phyloP scores from a whole-genome alignment of 2,113 vertebrate species.

The Hippocampus zosterae region DNA sequence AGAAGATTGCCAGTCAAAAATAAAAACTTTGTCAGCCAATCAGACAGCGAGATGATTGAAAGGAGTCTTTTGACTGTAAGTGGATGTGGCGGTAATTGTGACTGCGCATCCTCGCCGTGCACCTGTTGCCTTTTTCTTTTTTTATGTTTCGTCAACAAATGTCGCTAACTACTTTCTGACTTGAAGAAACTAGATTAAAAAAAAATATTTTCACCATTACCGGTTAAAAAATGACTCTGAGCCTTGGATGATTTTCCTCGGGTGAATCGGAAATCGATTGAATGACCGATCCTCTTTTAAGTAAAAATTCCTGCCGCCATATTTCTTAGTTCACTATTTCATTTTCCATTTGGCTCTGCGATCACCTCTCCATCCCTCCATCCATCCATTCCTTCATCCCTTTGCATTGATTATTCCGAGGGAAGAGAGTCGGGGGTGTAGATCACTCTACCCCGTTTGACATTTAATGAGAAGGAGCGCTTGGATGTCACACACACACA shows the following conservation, averaged over 20 bases:
- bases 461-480: slow-evolving; percentile 60
- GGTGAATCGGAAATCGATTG: slow-evolving; percentile 5
- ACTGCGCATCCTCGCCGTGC: slow-evolving; percentile 59
- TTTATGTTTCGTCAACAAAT: slow-evolving; percentile 25
- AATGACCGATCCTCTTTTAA: slow-evolving; percentile 4
- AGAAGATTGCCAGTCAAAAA: slow-evolving; percentile 66
- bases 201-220: neutral
- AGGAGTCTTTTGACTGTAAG: slow-evolving; percentile 65
- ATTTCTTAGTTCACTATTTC: slow-evolving; percentile 45
- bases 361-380: slow-evolving; percentile 42
- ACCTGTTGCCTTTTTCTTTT: slow-evolving; percentile 72
- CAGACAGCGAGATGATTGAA: slow-evolving; percentile 35
- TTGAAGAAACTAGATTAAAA: neutral
- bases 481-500: slow-evolving; percentile 49
- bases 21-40: slow-evolving; percentile 50
- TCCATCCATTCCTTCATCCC: slow-evolving; percentile 36
- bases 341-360: slow-evolving; percentile 58
- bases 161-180: neutral
- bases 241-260: neutral
- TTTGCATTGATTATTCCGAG: slow-evolving; percentile 60
- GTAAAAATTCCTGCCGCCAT: slow-evolving; percentile 14
- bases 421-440: slow-evolving; percentile 51
- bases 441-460: slow-evolving; percentile 55
- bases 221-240: neutral
- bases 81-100: slow-evolving; percentile 62